Evolutionary conservation across 2,113 vertebrate species (phyloP), one percentile per base, ranked within the genome.

Genomic region (Meles meles): DNA sequence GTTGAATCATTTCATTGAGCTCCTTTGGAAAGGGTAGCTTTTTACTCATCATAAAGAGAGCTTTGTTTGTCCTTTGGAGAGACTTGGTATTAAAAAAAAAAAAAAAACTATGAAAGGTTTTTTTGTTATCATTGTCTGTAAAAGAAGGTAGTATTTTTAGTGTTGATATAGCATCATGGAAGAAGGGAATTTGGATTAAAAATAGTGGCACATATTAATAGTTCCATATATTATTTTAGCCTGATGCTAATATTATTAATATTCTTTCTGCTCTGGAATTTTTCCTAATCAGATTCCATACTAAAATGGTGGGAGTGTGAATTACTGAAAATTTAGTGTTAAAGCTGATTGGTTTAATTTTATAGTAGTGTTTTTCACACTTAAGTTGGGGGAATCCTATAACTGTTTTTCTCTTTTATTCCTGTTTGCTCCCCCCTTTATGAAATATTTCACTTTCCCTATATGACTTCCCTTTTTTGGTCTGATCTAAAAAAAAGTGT

Each of bases 1-100:
- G 77, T 94, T 97, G 95, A 98, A 83, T 94, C 94, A 91, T 96
- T 98, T 97, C 80, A 96, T 96, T 98, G 96, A 90, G 42, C 93
- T 98, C 96, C 65, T 94, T 88, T 87, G 89, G 2, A 71, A 97
- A 96, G 49, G 96, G 44, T 76, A 92, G 93, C 87, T 74, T 94
- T 96, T 96, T 82, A 49, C 52, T 88, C 55, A 63, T 81, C 82
- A 96, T 96, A 98, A 91, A 98, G 98, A 79, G 92, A 95, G 90
- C 92, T 96, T 97, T 97, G 93, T 96, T 88, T 83, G 67, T 87
- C 92, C 85, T 42, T 91, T 85, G 69, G 65, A 93, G 80, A 97
- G 87, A 93, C 52, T 93, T 94, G 42, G 65, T 97, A 65, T 93
- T 93, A 34, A 49, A 49, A 81, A 89, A 49, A 72, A 72, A 80